phyloP scores from a whole-genome alignment of 2,113 vertebrate genomes.

The Cebidichthys violaceus region DNA sequence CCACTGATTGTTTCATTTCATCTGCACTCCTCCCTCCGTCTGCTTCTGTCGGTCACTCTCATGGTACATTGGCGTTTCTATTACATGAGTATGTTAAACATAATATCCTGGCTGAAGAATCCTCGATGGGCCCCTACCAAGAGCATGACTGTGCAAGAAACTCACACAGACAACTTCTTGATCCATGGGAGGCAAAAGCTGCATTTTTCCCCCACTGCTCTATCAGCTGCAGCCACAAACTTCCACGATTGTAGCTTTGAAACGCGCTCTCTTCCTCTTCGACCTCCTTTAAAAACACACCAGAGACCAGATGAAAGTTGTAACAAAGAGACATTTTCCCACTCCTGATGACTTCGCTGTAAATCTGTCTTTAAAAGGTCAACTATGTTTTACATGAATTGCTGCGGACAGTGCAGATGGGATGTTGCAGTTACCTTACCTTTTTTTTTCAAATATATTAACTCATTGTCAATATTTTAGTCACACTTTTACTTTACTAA shows the following conservation, averaged over 20 bases:
- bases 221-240: not conserved
- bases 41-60: constrained; percentile 2
- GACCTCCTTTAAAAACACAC: not conserved
- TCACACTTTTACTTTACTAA: not conserved
- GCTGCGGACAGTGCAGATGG: no score
- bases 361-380: no score
- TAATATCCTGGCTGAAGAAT: constrained; percentile 1
- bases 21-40: constrained; percentile 11
- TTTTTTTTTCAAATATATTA: no score
- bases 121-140: not conserved
- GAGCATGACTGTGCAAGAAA: not conserved
- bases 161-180: not conserved
- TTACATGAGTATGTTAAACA: not conserved
- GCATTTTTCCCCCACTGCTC: not conserved
- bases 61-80: not conserved
- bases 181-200: not conserved
- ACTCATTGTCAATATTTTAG: not conserved
- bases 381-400: no score
- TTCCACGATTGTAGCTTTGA: not conserved
- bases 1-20: not conserved
- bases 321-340: no score
- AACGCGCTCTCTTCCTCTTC: no score
- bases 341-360: no score
- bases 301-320: no score
- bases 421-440: no score